These are phyloP conservation scores for Onychomys leucogaster DNA, from an alignment of 2,797 vertebrate species.

Conservation along the genomic window DNA sequence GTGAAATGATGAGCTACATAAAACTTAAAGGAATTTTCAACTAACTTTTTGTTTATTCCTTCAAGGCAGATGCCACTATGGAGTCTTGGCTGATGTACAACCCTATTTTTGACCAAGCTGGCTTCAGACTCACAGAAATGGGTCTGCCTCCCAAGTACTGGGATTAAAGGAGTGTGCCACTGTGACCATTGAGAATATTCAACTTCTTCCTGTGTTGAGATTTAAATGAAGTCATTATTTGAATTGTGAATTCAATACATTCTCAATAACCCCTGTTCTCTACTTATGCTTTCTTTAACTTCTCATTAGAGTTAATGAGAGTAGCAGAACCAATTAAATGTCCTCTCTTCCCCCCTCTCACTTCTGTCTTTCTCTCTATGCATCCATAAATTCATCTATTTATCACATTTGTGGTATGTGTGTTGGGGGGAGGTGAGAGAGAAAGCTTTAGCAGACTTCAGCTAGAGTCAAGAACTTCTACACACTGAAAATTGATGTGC, in stretches of 20 bases:
- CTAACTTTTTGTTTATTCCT: background rate
- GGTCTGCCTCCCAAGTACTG: background rate
- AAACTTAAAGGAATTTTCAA: background rate
- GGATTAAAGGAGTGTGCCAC: background rate
- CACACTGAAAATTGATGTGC: background rate
- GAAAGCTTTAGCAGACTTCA: background rate
- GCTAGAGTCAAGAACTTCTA: background rate
- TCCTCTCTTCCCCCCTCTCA: background rate
- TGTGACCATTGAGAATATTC: background rate
- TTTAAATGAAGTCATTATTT: background rate
- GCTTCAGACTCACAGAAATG: background rate
- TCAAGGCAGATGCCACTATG: background rate
- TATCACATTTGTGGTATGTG: background rate
- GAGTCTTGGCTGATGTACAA: background rate
- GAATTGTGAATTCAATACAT: background rate
- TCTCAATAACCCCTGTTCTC: background rate
- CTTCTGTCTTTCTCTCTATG: background rate
- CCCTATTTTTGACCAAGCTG: background rate
- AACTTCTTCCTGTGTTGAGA: background rate
- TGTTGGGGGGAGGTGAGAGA: background rate
- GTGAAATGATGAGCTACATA: background rate
- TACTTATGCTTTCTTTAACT: background rate
- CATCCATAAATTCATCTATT: background rate
- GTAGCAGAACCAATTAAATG: background rate
- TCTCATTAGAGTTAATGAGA: background rate